phyloP scores from a whole-genome alignment of 2,888 invertebrate genomes.

The Scrobipalpa atriplicella region DNA sequence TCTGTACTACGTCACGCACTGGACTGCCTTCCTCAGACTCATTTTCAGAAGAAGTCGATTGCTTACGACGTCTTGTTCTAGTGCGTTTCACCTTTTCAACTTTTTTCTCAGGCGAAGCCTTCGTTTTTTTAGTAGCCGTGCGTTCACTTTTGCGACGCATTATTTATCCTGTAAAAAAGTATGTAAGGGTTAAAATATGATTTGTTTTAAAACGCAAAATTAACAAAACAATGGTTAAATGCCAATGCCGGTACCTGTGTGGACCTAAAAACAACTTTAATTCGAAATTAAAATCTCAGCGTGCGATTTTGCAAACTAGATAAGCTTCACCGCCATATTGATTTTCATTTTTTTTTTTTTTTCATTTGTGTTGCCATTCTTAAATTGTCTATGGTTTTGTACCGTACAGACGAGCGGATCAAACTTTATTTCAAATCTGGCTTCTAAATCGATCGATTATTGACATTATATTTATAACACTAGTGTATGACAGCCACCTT shows the following conservation, averaged over 20 bases:
- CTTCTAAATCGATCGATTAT: conserved; percentile 5
- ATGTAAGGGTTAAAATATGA: not conserved
- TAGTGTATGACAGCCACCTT: conserved; percentile 1
- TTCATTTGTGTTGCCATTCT: conserved; percentile 40
- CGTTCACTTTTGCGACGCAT: conserved; percentile 92
- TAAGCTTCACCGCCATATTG: conserved; percentile 39
- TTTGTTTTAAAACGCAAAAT: not conserved
- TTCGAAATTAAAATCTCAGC: conserved; percentile 20
- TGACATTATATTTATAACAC: not conserved
- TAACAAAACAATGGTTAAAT: too few relatives aligned
- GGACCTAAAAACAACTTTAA: not conserved
- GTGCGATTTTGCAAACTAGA: conserved; percentile 38
- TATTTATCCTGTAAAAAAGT: conserved; percentile 41
- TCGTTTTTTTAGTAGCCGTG: conserved; percentile 84
- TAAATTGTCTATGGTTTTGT: conserved; percentile 27
- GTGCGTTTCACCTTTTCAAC: conserved; percentile 79
- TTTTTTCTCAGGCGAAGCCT: conserved; percentile 85
- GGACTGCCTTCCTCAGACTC: conserved; percentile 71
- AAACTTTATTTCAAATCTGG: not conserved
- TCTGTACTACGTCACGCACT: conserved; percentile 46
- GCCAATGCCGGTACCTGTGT: conserved; percentile 13
- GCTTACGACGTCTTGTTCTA: conserved; percentile 81
- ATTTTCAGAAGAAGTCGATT: conserved; percentile 80
- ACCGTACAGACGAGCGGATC: conserved; percentile 9
- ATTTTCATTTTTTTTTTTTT: conserved; percentile 23